phyloP scores from a whole-genome alignment of 2,113 vertebrate genomes.

The Pelecanoides urinatrix region DNA sequence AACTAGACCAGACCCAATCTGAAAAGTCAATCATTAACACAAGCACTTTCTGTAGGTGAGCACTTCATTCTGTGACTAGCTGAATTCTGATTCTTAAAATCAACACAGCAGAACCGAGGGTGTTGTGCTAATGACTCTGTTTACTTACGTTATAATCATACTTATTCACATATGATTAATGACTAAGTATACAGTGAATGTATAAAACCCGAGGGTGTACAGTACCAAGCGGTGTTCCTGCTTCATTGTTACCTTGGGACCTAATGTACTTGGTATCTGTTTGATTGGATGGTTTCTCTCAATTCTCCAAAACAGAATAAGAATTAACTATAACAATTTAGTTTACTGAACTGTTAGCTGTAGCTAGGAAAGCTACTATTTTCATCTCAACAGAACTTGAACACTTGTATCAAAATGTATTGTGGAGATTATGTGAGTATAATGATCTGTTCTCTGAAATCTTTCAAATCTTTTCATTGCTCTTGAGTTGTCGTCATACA shows the following conservation, averaged over 20 bases:
- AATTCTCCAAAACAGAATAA: not conserved
- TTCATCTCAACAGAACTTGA: not conserved
- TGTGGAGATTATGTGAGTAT: slow-evolving; percentile 74
- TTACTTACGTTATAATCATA: slow-evolving; percentile 54
- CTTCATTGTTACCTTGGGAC: not conserved
- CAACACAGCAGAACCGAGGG: slow-evolving; percentile 50
- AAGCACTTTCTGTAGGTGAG: slow-evolving; percentile 32
- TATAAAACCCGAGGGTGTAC: not conserved
- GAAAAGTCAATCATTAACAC: slow-evolving; percentile 73
- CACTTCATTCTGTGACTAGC: slow-evolving; percentile 10
- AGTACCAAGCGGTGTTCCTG: not conserved
- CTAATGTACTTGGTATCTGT: not conserved
- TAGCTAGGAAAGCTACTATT: not conserved
- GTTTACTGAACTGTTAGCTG: not conserved
- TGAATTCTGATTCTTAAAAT: slow-evolving; percentile 52
- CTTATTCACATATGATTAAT: slow-evolving; percentile 59
- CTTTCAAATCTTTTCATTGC: not conserved
- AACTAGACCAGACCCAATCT: not conserved
- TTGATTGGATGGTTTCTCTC: not conserved
- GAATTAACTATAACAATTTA: not conserved
- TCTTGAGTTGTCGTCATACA: not conserved
- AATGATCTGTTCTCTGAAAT: not conserved
- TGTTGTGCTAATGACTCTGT: slow-evolving; percentile 34
- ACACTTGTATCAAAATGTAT: slow-evolving; percentile 61
- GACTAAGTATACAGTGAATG: slow-evolving; percentile 31